These are phyloP conservation scores for Microplitis demolitor DNA, from an alignment of 1,140 invertebrate genomes.

Conservation along the genomic window DNA sequence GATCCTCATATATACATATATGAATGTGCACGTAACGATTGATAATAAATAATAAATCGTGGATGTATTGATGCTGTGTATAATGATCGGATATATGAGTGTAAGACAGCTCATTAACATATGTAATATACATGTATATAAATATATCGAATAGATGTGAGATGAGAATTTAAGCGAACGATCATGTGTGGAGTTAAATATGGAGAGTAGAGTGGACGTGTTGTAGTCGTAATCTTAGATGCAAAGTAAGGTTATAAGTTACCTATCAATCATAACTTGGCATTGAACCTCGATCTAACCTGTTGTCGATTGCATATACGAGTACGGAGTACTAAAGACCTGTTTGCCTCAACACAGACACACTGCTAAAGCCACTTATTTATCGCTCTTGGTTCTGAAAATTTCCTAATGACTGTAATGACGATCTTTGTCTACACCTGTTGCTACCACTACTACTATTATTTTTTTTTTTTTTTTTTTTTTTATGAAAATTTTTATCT, in stretches of 20 bases:
- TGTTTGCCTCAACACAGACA: background rate
- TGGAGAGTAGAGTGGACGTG: background rate
- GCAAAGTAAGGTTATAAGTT: slow-evolving; percentile 37
- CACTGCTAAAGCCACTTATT: background rate
- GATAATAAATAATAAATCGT: background rate
- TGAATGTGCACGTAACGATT: background rate
- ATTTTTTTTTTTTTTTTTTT: no score
- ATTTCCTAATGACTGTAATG: no score
- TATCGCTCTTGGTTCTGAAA: no score
- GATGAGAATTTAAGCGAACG: no score
- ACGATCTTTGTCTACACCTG: no score
- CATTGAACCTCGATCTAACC: slow-evolving; percentile 16
- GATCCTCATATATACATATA: no score
- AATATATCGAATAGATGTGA: no score
- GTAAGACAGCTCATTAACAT: slow-evolving; percentile 34
- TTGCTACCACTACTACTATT: no score
- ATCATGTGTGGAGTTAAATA: slow-evolving; percentile 25
- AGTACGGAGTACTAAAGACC: background rate
- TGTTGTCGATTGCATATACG: no score
- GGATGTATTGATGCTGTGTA: background rate
- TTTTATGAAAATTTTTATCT: no score
- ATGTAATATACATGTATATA: slow-evolving; percentile 23
- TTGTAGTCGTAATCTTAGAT: slow-evolving; percentile 36
- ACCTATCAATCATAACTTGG: slow-evolving; percentile 16
- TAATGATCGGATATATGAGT: background rate